phyloP scores from a whole-genome alignment of 2,113 vertebrate species.

The Laticauda laticaudata region DNA sequence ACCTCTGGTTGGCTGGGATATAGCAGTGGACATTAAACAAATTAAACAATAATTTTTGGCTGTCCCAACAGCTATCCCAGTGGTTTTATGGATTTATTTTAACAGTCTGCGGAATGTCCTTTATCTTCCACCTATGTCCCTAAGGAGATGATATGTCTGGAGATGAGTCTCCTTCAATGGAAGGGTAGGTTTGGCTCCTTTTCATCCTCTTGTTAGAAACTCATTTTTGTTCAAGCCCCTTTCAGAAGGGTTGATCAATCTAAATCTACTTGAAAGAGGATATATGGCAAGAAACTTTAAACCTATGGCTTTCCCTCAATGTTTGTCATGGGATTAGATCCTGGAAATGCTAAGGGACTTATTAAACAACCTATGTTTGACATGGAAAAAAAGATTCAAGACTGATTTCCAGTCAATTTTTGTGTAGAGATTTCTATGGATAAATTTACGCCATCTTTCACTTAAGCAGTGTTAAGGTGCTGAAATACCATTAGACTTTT shows the following conservation, averaged over 20 bases:
- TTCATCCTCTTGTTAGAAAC: not conserved
- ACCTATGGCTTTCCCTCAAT: not conserved
- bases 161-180: not conserved
- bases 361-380: not conserved
- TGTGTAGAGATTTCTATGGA: not conserved
- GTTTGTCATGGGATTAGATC: not conserved
- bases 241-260: not conserved
- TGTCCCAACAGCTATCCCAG: not conserved
- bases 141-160: not conserved
- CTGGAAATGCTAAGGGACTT: not conserved
- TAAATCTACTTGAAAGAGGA: not conserved
- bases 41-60: not conserved
- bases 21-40: not conserved
- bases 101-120: not conserved
- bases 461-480: not conserved
- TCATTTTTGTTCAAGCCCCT: not conserved
- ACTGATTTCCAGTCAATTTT: not conserved
- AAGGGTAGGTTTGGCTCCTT: not conserved
- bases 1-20: not conserved
- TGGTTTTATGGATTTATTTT: not conserved
- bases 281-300: not conserved
- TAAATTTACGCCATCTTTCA: not conserved
- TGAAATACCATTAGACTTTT: not conserved
- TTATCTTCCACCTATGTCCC: not conserved
- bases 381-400: not conserved